Evolutionary conservation across 2,797 vertebrate species (phyloP), one percentile per base, ranked within the genome.

Genomic region (Gymnothorax reevesii): DNA sequence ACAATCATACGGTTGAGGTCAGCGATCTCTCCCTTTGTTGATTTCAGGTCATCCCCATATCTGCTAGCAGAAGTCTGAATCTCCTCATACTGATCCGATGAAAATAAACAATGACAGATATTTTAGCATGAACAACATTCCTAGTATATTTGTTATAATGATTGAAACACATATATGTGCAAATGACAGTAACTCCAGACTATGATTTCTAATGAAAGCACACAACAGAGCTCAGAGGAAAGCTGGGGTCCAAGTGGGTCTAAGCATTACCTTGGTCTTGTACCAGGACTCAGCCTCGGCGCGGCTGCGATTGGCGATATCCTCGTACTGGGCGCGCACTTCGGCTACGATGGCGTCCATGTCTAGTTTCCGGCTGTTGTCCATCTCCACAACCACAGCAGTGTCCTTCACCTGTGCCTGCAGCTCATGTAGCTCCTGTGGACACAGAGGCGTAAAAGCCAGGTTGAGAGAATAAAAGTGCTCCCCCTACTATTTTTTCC

Each of bases 261-360:
- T 42, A 0, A 42, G 2, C 75, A 8, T 88, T 86, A 99, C 98
- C 97, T 99, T 99, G 89, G 73, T 90, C 91, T 97, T 98, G 94
- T 99, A 99, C 98, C 98, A 99, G 0, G 94, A 91, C 91, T 99
- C 98, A 0, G 98, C 97, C 92, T 99, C 98, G 0, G 95, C 95
- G 0, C 98, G 96, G 89, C 96, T 98, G 33, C 95, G 96, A 94
- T 96, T 97, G 84, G 98, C 97, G 0, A 99, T 96, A 4, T 98
- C 98, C 92, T 99, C 97, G 0, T 99, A 99, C 92, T 99, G 98
- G n/a, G 96, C 95, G 66, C 92, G 96, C 87, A 99, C 97, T 4
- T 99, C 97, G 0, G 96, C 96, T 6, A 99, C 97, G 59, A 99
- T 97, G 55, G 96, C 0, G 0, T 97, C 97, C 95, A 98, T 96